Evolutionary conservation across 2,888 invertebrate genomes (phyloP).

Genomic region (Drosophila lutescens): DNA sequence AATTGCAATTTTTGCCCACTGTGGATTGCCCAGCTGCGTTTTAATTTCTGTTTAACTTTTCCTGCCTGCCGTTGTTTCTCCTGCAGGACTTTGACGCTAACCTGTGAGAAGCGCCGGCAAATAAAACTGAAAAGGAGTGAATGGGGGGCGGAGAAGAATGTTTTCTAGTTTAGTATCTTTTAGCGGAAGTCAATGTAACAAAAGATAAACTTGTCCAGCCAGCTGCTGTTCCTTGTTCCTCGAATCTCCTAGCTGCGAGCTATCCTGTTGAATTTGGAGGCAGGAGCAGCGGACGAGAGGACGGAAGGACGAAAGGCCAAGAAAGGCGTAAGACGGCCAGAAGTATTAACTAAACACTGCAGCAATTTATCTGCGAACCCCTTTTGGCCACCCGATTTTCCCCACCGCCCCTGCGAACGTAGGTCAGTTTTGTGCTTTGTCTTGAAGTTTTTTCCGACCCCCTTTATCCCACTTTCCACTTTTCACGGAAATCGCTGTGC

Average conservation of each 20-base stretch:
- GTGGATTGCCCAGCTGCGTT: conserved; percentile 49
- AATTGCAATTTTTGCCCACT: not conserved
- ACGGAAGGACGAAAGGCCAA: conserved; percentile 28
- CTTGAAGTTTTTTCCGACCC: conserved; percentile 59
- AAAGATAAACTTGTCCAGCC: conserved; percentile 79
- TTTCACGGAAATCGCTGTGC: conserved; percentile 61
- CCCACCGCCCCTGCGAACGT: conserved; percentile 37
- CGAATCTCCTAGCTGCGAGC: conserved; percentile 13
- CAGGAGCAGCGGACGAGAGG: conserved; percentile 1
- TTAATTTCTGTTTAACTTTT: conserved; percentile 78
- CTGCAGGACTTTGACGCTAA: conserved; percentile 31
- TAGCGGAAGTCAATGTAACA: conserved; percentile 79
- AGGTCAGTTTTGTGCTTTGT: conserved; percentile 69
- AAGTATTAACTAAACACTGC: conserved; percentile 79
- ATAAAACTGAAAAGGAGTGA: conserved; percentile 30
- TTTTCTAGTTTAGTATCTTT: conserved; percentile 76
- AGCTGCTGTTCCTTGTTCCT: conserved; percentile 63
- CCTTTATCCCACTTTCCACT: not conserved
- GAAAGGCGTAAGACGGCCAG: conserved; percentile 39
- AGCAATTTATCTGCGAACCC: conserved; percentile 73
- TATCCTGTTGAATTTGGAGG: conserved; percentile 50
- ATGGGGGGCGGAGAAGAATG: conserved; percentile 39
- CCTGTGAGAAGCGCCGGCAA: conserved; percentile 28
- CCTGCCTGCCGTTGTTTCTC: conserved; percentile 37
- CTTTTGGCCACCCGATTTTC: conserved; percentile 7